phyloP scores from a whole-genome alignment of 2,888 invertebrate genomes.

The Thysanoteuthis rhombus region DNA sequence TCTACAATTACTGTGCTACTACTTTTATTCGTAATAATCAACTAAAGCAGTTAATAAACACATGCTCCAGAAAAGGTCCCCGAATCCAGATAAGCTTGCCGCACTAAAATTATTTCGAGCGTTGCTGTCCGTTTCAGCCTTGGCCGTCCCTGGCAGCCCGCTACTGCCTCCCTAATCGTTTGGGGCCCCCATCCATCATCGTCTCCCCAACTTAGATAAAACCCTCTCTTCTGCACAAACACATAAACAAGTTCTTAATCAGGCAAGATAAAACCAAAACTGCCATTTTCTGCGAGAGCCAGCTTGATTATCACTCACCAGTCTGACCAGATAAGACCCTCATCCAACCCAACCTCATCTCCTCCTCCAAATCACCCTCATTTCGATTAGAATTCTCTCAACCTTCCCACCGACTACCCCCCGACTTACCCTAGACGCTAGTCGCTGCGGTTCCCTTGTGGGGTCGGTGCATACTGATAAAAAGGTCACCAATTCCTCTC shows the following conservation, averaged over 20 bases:
- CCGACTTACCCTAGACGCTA: neutral
- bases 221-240: slow-evolving; percentile 12
- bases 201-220: slow-evolving; percentile 12
- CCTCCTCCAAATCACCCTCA: neutral
- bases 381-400: neutral
- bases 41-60: neutral
- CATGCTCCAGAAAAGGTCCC: neutral
- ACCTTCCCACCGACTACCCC: neutral
- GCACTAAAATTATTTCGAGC: neutral
- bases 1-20: neutral
- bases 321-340: neutral
- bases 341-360: neutral
- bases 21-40: neutral
- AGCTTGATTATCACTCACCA: neutral
- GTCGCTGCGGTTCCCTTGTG: neutral
- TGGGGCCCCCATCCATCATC: slow-evolving; percentile 12
- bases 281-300: neutral
- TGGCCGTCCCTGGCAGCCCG: neutral
- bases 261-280: slow-evolving; percentile 12
- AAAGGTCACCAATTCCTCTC: neutral
- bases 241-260: slow-evolving; percentile 12
- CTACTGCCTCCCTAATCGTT: neutral
- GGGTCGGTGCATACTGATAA: neutral
- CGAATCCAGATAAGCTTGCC: neutral
- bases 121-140: neutral